phyloP scores from a whole-genome alignment of 2,113 vertebrate genomes.

The Crotalus viridis region DNA sequence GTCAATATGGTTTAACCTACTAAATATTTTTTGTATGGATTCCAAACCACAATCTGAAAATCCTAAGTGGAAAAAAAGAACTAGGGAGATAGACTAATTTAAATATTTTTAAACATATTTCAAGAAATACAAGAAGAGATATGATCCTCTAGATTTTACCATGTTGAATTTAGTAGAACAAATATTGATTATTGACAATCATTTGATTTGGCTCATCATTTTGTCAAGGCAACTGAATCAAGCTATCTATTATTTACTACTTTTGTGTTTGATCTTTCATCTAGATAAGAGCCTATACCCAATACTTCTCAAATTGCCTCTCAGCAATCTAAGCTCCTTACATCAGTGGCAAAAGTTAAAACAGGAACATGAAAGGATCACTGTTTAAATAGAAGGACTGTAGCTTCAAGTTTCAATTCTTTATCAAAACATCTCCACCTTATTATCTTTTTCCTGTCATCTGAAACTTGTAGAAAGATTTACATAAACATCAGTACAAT shows the following conservation, averaged over 20 bases:
- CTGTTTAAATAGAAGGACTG: constrained; percentile 82
- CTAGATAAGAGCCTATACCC: constrained; percentile 78
- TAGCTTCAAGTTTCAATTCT: constrained; percentile 81
- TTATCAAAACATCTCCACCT: constrained; percentile 81
- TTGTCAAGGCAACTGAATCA: constrained; percentile 69
- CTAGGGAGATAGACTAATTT: constrained; percentile 46
- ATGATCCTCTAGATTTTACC: constrained; percentile 64
- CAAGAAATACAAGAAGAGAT: constrained; percentile 40
- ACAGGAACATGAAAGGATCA: constrained; percentile 82
- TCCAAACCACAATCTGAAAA: neutral
- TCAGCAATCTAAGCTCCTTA: constrained; percentile 53
- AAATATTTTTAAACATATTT: constrained; percentile 49
- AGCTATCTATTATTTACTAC: constrained; percentile 68
- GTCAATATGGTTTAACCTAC: neutral
- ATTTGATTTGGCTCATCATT: constrained; percentile 72
- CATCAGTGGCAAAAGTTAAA: constrained; percentile 82
- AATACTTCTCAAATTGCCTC: constrained; percentile 78
- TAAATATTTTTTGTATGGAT: neutral
- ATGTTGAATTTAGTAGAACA: constrained; percentile 63
- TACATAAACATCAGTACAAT: constrained; percentile 82
- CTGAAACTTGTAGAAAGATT: constrained; percentile 81
- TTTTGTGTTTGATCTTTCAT: constrained; percentile 76
- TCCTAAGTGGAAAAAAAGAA: neutral
- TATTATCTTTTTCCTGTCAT: constrained; percentile 74
- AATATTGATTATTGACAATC: constrained; percentile 76